A percentile compares a stretch with the other conserved stretches of the same genome.
Conservation (phyloP, 35 echinoderm and acorn worm genomes). For the Chiridota heheva region DNA sequence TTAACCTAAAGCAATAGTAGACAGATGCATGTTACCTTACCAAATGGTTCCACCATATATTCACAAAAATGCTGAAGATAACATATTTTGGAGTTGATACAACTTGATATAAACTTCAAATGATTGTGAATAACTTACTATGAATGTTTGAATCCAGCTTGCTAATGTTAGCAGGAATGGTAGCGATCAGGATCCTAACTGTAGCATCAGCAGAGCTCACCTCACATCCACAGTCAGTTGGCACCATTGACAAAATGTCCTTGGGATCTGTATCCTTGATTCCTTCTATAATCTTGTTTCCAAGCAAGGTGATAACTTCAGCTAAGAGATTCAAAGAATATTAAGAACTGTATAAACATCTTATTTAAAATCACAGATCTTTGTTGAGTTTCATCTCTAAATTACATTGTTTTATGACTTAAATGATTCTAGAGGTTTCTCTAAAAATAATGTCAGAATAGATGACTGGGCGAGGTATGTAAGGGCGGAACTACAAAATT, state of each 20-base stretch:
- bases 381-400: neutral
- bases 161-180: slow-evolving; percentile 93
- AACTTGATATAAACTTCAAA: no score
- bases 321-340: slow-evolving; percentile 46
- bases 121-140: slow-evolving; percentile 77
- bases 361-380: neutral
- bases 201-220: slow-evolving; percentile 83
- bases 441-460: no score
- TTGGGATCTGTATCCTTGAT: slow-evolving; percentile 85
- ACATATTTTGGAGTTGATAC: no score
- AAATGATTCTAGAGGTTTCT: no score
- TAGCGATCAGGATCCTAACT: slow-evolving; percentile 85
- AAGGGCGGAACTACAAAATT: no score
- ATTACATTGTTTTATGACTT: neutral
- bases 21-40: no score
- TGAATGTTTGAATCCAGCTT: slow-evolving; percentile 93
- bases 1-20: no score
- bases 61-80: no score
- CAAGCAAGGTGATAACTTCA: slow-evolving; percentile 84
- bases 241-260: slow-evolving; percentile 78
- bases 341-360: neutral
- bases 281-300: slow-evolving; percentile 85
- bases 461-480: no score
- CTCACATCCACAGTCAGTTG: slow-evolving; percentile 86
- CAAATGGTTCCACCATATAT: no score